A percentile compares a stretch with the other conserved stretches of the same genome.
These are phyloP conservation scores for Pagetopsis macropterus DNA, from an alignment of 2,797 vertebrate species.

Conservation along the genomic window DNA sequence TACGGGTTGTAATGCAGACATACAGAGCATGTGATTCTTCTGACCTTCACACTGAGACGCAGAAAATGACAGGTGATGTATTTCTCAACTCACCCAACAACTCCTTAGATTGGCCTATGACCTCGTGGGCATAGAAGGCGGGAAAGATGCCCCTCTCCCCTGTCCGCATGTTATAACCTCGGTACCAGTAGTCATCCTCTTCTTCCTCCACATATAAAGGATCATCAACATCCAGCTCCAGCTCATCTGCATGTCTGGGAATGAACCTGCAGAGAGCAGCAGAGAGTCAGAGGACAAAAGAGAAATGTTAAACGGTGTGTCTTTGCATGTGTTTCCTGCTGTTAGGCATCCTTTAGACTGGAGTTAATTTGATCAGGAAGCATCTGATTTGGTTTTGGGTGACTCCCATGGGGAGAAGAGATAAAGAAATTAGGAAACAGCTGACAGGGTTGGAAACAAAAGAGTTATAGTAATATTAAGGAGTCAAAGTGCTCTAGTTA, in stretches of 20 bases:
- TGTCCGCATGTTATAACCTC: conserved; percentile 97
- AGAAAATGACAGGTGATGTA: neutral
- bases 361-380: conserved; percentile 34
- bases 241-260: conserved; percentile 94
- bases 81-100: conserved; percentile 81
- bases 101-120: conserved; percentile 90
- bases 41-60: neutral
- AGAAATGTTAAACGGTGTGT: conserved; percentile 5
- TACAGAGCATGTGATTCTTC: conserved; percentile 7
- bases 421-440: conserved; percentile 16
- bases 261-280: conserved; percentile 88
- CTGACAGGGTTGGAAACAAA: conserved; percentile 4
- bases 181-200: conserved; percentile 98
- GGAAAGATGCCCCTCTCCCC: conserved; percentile 96
- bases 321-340: conserved; percentile 18
- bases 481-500: conserved; percentile 30
- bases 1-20: conserved; percentile 46
- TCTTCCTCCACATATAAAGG: conserved; percentile 94
- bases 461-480: neutral
- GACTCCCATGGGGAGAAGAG: conserved; percentile 29
- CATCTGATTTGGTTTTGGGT: conserved; percentile 48
- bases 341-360: neutral
- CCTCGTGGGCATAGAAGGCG: conserved; percentile 95
- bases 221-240: conserved; percentile 96
- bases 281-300: conserved; percentile 21